Evolutionary conservation across 2,113 vertebrate genomes (phyloP).

Genomic region (Phylloscopus trochilus): DNA sequence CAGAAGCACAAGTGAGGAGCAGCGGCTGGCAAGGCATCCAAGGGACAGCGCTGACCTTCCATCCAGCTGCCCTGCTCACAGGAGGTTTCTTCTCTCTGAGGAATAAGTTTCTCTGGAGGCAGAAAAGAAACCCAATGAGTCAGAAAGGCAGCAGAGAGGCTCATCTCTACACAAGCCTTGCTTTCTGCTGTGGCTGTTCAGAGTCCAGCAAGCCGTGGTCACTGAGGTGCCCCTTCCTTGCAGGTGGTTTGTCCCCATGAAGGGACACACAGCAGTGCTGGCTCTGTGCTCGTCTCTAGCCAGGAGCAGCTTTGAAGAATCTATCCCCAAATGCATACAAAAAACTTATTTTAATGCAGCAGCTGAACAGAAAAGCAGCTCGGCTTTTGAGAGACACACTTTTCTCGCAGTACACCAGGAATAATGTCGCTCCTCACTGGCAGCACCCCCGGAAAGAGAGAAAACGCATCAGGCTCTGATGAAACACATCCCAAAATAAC

Average conservation of each 20-base stretch:
- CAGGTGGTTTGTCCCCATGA: neutral
- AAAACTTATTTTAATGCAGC: neutral
- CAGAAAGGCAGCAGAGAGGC: neutral
- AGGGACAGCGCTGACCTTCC: neutral
- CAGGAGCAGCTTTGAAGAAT: neutral
- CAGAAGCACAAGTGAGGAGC: neutral
- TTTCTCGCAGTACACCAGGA: neutral
- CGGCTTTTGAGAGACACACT: neutral
- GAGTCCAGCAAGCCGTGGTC: neutral
- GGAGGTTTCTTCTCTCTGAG: neutral
- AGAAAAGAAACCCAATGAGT: neutral
- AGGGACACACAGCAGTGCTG: neutral
- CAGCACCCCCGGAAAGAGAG: constrained; percentile 15
- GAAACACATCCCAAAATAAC: constrained; percentile 25
- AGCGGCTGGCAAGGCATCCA: neutral
- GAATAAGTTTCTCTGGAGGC: neutral
- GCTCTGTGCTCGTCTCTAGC: neutral
- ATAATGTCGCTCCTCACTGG: neutral
- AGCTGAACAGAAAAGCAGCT: neutral
- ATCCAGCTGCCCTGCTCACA: neutral
- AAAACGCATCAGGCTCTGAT: neutral
- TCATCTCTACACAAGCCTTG: neutral
- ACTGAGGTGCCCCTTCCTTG: neutral
- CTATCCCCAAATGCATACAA: neutral
- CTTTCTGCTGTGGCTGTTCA: neutral